Evolutionary conservation across 2,797 vertebrate genomes (phyloP).

Genomic region (Serranus cabrilla): DNA sequence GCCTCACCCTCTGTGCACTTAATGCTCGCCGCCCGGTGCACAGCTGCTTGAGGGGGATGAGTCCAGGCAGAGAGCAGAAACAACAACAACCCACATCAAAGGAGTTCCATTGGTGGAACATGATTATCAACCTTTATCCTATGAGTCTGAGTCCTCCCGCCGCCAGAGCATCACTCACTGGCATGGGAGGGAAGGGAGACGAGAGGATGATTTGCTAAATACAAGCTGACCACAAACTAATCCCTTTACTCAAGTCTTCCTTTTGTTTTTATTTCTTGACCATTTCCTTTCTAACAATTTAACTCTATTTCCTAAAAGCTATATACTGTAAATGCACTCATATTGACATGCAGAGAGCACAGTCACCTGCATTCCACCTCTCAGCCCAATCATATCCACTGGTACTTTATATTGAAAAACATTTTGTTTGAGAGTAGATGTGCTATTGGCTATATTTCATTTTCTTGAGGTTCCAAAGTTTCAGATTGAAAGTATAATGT

Average conservation of each 20-base stretch:
- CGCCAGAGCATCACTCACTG: conserved; percentile 61
- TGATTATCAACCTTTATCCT: conserved; percentile 73
- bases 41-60: conserved; percentile 78
- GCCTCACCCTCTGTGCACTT: conserved; percentile 32
- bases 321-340: conserved; percentile 13
- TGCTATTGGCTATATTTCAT: conserved; percentile 18
- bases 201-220: conserved; percentile 51
- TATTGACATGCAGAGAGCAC: neutral
- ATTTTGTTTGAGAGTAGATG: neutral
- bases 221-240: conserved; percentile 55
- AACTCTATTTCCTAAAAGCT: conserved; percentile 9
- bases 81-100: conserved; percentile 83
- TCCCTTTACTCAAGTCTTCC: conserved; percentile 44
- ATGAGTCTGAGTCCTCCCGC: conserved; percentile 65
- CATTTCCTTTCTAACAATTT: conserved; percentile 8
- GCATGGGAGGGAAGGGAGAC: conserved; percentile 44
- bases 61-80: conserved; percentile 64
- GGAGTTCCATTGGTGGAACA: conserved; percentile 66
- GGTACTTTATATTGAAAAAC: conserved; percentile 6
- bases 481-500: conserved; percentile 40
- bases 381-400: neutral
- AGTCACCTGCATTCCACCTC: neutral
- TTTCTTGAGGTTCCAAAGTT: conserved; percentile 16
- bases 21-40: conserved; percentile 43
- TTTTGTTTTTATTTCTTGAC: conserved; percentile 38